Evolutionary conservation across 2,113 vertebrate species (phyloP), one percentile per base, ranked within the genome.

Genomic region (Rynchops niger): DNA sequence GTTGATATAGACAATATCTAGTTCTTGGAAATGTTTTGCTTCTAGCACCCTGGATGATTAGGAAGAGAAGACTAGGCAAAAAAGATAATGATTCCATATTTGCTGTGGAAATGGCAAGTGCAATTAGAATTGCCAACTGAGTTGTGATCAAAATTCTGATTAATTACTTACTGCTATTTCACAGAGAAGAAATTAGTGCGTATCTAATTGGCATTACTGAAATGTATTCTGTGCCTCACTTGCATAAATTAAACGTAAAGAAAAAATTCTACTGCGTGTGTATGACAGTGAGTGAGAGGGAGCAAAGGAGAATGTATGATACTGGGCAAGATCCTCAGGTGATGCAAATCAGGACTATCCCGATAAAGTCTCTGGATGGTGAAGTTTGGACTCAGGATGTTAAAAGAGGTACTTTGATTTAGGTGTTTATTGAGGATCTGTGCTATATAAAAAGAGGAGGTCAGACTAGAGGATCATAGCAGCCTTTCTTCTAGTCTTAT

Each of bases 131-230:
- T 94, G 86, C 95, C 97, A 94, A 91, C 90, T 97, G 97, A 97
- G 95, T 97, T 96, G 94, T 97, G 97, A 98, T 98, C 97, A 97
- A 97, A 96, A 97, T 96, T 97, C 96, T 96, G 96, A 98, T 97
- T 98, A 97, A 97, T 98, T 96, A 97, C 97, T 97, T 94, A 93
- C 87, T 95, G 96, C 93, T 96, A 97, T 97, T 97, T 96, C 96
- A 93, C 89, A 95, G 95, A 96, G 95, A 94, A 96, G 95, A 96
- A 97, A 97, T 97, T 96, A 96, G 96, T 92, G 96, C 95, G 23
- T 97, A 95, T 95, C 96, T 97, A 97, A 97, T 97, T 97, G 95
- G 78, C 0, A 5, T 97, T 95, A 86, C 90, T 93, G 96, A 87
- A 96, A 97, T 88, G 45, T 92, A 95, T 93, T 95, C 91, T 81